phyloP scores from a whole-genome alignment of 2,797 vertebrate genomes.

The Thunnus albacares region DNA sequence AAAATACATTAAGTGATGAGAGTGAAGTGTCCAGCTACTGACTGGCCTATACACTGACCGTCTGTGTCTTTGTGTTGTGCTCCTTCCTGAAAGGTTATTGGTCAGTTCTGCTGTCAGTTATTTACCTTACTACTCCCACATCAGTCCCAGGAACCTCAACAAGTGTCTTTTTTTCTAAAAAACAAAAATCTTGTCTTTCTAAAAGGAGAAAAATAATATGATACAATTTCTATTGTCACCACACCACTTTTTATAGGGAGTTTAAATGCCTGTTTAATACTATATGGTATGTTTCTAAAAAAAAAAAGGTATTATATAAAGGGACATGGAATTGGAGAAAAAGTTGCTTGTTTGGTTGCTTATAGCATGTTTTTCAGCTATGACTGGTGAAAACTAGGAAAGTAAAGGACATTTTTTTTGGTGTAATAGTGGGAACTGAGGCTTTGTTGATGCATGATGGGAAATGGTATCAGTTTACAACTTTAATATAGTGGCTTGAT shows the following conservation, averaged over 20 bases:
- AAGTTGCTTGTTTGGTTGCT: slow-evolving; percentile 32
- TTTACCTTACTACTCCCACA: slow-evolving; percentile 52
- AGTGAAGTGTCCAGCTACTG: slow-evolving; percentile 39
- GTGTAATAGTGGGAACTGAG: slow-evolving; percentile 9
- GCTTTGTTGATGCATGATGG: slow-evolving; percentile 72
- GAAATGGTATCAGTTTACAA: slow-evolving; percentile 65
- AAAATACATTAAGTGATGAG: slow-evolving; percentile 18
- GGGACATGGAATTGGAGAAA: slow-evolving; percentile 18
- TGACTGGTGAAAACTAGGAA: slow-evolving; percentile 22
- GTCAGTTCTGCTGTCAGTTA: slow-evolving; percentile 51
- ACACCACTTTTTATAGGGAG: slow-evolving; percentile 81
- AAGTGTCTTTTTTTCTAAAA: slow-evolving; percentile 86
- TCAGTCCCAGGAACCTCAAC: slow-evolving; percentile 81
- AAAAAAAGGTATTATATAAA: slow-evolving; percentile 44
- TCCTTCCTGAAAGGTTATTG: slow-evolving; percentile 44
- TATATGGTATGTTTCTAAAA: slow-evolving; percentile 71
- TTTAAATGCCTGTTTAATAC: slow-evolving; percentile 80
- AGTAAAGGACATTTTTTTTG: slow-evolving; percentile 13
- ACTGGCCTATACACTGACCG: slow-evolving; percentile 61
- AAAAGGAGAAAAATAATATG: slow-evolving; percentile 53
- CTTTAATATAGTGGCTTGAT: slow-evolving; percentile 53
- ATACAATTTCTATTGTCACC: slow-evolving; percentile 80
- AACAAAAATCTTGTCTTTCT: slow-evolving; percentile 74
- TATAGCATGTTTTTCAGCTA: slow-evolving; percentile 63
- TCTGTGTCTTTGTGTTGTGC: slow-evolving; percentile 60